Evolutionary conservation across 2,888 invertebrate genomes (phyloP).

Genomic region (Drosophila infuscata): DNA sequence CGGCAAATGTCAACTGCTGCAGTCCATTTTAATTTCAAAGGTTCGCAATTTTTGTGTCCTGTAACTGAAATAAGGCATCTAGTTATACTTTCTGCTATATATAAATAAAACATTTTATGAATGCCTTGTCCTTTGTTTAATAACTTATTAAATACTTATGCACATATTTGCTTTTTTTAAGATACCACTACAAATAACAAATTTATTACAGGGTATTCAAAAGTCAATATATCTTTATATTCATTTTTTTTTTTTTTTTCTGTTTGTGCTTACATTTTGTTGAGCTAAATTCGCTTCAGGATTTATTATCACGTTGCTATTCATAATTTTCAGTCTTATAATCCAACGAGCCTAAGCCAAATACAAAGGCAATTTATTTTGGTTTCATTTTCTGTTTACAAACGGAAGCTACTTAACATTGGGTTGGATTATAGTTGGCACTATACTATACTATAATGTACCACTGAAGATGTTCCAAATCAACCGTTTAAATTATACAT

Average conservation of each 20-base stretch:
- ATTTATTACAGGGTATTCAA: slow-evolving; percentile 7
- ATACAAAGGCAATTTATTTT: slow-evolving; percentile 5
- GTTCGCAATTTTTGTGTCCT: background rate
- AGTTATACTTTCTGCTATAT: background rate
- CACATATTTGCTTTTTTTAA: background rate
- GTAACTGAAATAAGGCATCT: background rate
- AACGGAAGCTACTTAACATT: background rate
- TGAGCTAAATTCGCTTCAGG: slow-evolving; percentile 5
- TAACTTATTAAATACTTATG: background rate
- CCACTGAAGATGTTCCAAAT: background rate
- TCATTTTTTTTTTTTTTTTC: background rate
- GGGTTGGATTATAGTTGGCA: background rate
- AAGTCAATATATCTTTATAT: slow-evolving; percentile 1
- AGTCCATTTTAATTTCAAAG: slow-evolving; percentile 6
- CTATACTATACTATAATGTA: background rate
- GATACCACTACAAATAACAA: background rate
- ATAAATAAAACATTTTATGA: background rate
- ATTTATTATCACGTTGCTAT: slow-evolving; percentile 36
- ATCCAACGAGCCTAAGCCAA: slow-evolving; percentile 22
- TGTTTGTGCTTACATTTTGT: slow-evolving; percentile 4
- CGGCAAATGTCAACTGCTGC: slow-evolving; percentile 36
- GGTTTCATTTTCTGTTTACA: background rate
- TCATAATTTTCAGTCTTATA: slow-evolving; percentile 38
- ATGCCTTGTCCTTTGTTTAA: background rate
- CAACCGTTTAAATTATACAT: background rate